A percentile compares a stretch with the other conserved stretches of the same genome.
Conservation (phyloP, 2,888 invertebrate genomes). For the Melanostoma scalare region DNA sequence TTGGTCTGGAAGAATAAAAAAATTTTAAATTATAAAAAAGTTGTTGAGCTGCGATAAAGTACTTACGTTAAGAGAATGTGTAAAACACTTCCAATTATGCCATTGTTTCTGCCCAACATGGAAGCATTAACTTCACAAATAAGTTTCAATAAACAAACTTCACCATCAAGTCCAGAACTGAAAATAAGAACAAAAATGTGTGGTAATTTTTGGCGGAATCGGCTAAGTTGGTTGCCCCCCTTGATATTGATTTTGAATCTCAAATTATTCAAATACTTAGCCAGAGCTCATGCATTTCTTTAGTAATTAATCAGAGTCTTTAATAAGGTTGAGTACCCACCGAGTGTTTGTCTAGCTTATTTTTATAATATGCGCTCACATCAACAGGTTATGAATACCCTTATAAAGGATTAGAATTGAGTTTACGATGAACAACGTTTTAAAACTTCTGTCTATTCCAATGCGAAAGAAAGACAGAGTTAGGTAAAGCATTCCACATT, state of each 20-base stretch:
- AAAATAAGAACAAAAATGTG: neutral
- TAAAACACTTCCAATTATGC: conserved; percentile 86
- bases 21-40: neutral
- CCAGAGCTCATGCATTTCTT: too few relatives aligned
- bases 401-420: too few relatives aligned
- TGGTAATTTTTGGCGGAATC: neutral
- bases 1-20: conserved; percentile 75
- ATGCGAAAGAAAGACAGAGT: too few relatives aligned
- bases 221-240: neutral
- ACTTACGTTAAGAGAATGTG: conserved; percentile 88
- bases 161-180: conserved; percentile 83
- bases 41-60: neutral
- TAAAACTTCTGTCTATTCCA: too few relatives aligned
- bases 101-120: conserved; percentile 82
- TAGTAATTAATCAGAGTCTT: too few relatives aligned
- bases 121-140: conserved; percentile 86
- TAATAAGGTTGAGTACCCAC: too few relatives aligned
- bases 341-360: too few relatives aligned
- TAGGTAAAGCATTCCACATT: too few relatives aligned
- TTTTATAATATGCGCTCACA: too few relatives aligned
- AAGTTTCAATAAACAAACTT: conserved; percentile 85
- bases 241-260: neutral
- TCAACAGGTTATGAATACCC: too few relatives aligned
- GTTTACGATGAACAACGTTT: too few relatives aligned
- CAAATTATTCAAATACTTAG: too few relatives aligned